Conservation (phyloP, 2,888 invertebrate species). For the Ennomos fuscantarius region DNA sequence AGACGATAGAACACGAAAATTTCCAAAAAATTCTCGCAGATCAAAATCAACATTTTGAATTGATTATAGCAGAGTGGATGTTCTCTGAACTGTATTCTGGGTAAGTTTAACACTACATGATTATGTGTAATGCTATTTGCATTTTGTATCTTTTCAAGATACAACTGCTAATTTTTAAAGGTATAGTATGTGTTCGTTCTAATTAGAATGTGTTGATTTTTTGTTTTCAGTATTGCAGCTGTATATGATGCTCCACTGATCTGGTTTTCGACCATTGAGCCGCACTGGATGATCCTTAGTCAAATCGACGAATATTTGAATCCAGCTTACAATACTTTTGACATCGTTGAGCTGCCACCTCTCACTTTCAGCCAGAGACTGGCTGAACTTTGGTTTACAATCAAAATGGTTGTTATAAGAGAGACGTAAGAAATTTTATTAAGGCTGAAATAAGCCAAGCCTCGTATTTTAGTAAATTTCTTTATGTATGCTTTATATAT, state of each 20-base stretch:
- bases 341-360: constrained; percentile 42
- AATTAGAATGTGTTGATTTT: neutral
- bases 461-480: too few species aligned
- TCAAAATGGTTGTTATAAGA: constrained; percentile 3
- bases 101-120: constrained; percentile 13
- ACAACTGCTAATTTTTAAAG: too few species aligned
- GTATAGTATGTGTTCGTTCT: neutral
- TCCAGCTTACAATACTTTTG: constrained; percentile 57
- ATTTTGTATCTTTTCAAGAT: too few species aligned
- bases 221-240: constrained; percentile 2
- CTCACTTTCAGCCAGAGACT: constrained; percentile 48
- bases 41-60: constrained; percentile 36
- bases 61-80: constrained; percentile 44
- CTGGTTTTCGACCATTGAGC: constrained; percentile 55
- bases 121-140: too few species aligned
- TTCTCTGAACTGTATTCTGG: constrained; percentile 34
- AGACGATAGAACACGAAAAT: constrained; percentile 24
- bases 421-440: constrained; percentile 1
- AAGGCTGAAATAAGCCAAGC: too few species aligned
- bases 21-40: constrained; percentile 37
- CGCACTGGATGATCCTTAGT: constrained; percentile 45
- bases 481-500: too few species aligned
- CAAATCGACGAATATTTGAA: constrained; percentile 56
- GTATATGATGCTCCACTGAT: constrained; percentile 47
- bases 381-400: constrained; percentile 38